These are phyloP conservation scores for Archegozetes longisetosus DNA, from an alignment of 1,140 invertebrate species.

Conservation along the genomic window DNA sequence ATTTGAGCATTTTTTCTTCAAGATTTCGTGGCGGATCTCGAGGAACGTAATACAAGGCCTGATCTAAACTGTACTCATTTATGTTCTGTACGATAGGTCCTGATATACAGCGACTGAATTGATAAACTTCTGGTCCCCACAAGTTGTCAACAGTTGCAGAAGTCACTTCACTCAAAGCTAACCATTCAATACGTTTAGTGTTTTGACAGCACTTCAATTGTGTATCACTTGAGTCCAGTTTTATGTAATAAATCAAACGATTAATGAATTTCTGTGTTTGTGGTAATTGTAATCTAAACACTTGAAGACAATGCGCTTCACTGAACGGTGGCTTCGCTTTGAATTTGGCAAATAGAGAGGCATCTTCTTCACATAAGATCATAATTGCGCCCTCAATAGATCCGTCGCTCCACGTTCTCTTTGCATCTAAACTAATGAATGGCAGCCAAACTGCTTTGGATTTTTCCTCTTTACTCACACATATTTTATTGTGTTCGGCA, in stretches of 20 bases:
- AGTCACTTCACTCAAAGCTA: neutral
- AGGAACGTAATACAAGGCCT: conserved; percentile 7
- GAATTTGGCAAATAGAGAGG: neutral
- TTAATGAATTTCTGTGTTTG: conserved; percentile 6
- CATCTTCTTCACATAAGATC: neutral
- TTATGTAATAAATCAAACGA: conserved; percentile 5
- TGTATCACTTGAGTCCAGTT: neutral
- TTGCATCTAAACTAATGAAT: neutral
- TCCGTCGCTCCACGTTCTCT: conserved; percentile 7
- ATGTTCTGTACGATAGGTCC: neutral
- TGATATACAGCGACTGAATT: neutral
- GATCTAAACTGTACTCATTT: conserved; percentile 7
- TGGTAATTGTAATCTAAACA: conserved; percentile 6
- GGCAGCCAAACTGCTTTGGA: conserved; percentile 1
- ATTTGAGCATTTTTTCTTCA: conserved; percentile 14
- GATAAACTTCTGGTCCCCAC: conserved; percentile 9
- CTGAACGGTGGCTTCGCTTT: neutral
- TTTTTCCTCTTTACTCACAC: neutral
- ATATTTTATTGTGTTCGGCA: neutral
- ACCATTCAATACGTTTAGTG: neutral
- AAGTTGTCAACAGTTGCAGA: neutral
- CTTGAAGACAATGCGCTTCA: neutral
- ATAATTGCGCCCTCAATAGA: neutral
- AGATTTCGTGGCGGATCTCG: conserved; percentile 5
- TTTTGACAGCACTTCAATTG: neutral